Evolutionary conservation across 1,140 invertebrate species (phyloP), one percentile per base, ranked within the genome.

Genomic region (Leptestheria dahalacensis): DNA sequence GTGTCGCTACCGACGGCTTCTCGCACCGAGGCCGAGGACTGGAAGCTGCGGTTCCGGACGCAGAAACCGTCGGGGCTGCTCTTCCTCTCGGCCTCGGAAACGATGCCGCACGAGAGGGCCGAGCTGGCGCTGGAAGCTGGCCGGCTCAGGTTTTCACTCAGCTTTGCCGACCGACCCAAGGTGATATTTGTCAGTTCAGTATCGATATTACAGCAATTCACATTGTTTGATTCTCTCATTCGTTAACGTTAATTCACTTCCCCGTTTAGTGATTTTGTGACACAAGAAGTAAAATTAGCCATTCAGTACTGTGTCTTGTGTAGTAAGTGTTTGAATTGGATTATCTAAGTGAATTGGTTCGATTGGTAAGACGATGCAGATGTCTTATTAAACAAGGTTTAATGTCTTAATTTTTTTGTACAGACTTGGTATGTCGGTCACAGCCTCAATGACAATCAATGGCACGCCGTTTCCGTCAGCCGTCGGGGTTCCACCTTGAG

Each of bases 381-480:
- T n/a, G n/a, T n/a, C n/a, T n/a, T n/a, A n/a, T n/a, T n/a, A n/a
- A n/a, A n/a, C n/a, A n/a, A n/a, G n/a, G n/a, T n/a, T n/a, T n/a
- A n/a, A n/a, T n/a, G n/a, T n/a, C n/a, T n/a, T n/a, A n/a, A 41
- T 63, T 62, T 68, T 65, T 62, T 65, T 66, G 75, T 76, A 20
- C 73, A 94, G 89, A 82, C 82, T 46, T 71, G 93, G n/a, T 76
- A 83, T 58, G 82, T 84, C 47, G 91, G 91, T 21, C 80, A 86
- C 66, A 83, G 85, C 55, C 71, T 91, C 26, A 91, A 93, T 68
- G 91, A 98, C 69, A 90, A 95, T 69, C 82, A 85, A 68, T 97
- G 93, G 93, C 94, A 98, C 72, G 88, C 88, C 2, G 78, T 95
- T 24, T 79, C 81, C 48, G 86, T 96, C 66, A 87, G 85, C 1